These are phyloP conservation scores for Leptinotarsa juncta DNA, from an alignment of 2,888 invertebrate genomes.

Conservation along the genomic window DNA sequence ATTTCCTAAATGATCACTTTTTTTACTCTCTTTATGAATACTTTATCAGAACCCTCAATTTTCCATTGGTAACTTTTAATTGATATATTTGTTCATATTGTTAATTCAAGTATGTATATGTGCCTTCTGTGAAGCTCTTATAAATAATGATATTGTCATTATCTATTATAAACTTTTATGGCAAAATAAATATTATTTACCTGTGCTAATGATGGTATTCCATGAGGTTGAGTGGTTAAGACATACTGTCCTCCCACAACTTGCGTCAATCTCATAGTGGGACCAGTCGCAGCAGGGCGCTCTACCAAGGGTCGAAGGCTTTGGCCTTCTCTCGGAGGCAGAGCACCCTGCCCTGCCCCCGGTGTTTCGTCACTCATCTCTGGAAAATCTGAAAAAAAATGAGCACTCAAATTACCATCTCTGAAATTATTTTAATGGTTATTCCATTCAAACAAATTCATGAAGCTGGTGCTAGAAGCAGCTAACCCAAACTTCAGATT, in stretches of 20 bases:
- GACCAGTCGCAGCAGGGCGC: slow-evolving; percentile 53
- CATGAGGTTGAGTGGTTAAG: slow-evolving; percentile 60
- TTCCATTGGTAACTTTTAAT: too few species aligned
- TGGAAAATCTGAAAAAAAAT: slow-evolving; percentile 56
- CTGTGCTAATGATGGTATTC: slow-evolving; percentile 69
- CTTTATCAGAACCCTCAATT: too few species aligned
- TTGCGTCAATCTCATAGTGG: slow-evolving; percentile 63
- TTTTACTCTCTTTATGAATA: too few species aligned
- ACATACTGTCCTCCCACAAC: slow-evolving; percentile 64
- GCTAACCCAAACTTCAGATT: too few species aligned
- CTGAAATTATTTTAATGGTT: background rate
- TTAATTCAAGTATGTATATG: too few species aligned
- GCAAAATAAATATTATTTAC: slow-evolving; percentile 52
- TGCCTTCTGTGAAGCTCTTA: too few species aligned
- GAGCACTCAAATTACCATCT: background rate
- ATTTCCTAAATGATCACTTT: too few species aligned
- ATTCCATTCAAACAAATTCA: too few species aligned
- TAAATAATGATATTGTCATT: too few species aligned
- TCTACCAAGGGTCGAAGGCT: slow-evolving; percentile 59
- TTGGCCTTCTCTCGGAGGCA: slow-evolving; percentile 64
- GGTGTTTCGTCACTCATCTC: slow-evolving; percentile 67
- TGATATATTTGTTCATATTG: too few species aligned
- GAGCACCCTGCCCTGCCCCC: slow-evolving; percentile 66
- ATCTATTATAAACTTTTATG: too few species aligned
- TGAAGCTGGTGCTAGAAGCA: too few species aligned